Conservation (phyloP, 2,797 vertebrate genomes). For the Avahi laniger region DNA sequence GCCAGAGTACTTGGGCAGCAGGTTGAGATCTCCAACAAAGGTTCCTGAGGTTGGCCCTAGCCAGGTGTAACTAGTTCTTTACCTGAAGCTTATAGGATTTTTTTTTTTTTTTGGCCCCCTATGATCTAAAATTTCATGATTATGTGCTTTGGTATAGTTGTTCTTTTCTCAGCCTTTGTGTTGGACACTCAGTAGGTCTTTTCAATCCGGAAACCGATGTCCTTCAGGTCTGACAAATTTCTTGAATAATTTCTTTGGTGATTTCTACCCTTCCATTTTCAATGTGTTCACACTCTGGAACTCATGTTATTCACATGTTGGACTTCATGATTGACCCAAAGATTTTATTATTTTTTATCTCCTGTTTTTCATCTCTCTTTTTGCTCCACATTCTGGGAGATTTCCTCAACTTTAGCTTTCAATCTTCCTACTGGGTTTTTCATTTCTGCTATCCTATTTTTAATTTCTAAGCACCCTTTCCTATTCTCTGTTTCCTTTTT, state of each 20-base stretch:
- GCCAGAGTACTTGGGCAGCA: neutral
- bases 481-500: slow-evolving; percentile 14
- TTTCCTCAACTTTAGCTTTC: neutral
- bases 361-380: neutral
- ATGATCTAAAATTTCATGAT: neutral
- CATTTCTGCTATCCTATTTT: slow-evolving; percentile 8
- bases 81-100: neutral
- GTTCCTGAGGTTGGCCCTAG: neutral
- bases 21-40: neutral
- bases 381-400: neutral
- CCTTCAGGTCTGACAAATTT: neutral
- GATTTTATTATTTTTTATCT: slow-evolving; percentile 10
- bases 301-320: neutral
- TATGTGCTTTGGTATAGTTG: neutral
- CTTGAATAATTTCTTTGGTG: slow-evolving; percentile 30
- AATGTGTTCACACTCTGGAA: neutral
- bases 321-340: neutral
- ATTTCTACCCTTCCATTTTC: neutral
- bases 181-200: neutral
- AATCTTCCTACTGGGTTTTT: neutral
- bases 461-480: neutral
- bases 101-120: neutral
- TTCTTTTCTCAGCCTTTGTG: neutral
- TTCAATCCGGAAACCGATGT: neutral
- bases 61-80: neutral